phyloP scores from a whole-genome alignment of 2,113 vertebrate species.

The Cichladusa arquata region DNA sequence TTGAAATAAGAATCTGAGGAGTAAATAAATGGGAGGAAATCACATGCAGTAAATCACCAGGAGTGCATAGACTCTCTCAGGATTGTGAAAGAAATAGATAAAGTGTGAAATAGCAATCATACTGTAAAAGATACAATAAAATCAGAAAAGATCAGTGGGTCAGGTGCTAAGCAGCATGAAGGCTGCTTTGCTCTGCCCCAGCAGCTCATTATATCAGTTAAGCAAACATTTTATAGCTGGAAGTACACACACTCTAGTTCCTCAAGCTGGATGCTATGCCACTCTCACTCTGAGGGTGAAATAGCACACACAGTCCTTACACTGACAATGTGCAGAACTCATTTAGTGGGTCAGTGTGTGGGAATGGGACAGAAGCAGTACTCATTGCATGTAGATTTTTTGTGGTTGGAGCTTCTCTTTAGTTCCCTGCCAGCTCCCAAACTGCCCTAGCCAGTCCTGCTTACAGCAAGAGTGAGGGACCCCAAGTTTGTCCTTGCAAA shows the following conservation, averaged over 20 bases:
- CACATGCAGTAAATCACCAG: constrained; percentile 63
- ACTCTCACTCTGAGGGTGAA: background rate
- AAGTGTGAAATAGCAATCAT: constrained; percentile 73
- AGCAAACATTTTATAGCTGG: background rate
- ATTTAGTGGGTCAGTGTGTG: background rate
- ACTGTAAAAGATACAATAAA: constrained; percentile 57
- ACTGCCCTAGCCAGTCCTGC: background rate
- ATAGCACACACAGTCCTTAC: background rate
- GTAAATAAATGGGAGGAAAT: constrained; percentile 57
- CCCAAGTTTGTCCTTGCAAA: background rate
- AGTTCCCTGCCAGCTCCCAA: background rate
- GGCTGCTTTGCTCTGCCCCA: background rate
- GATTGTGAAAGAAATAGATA: constrained; percentile 67
- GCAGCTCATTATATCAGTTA: background rate
- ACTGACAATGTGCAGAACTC: background rate
- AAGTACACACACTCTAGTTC: background rate
- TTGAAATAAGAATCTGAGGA: background rate
- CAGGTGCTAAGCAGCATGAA: background rate
- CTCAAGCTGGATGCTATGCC: background rate
- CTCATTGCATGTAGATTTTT: background rate
- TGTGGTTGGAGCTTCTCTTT: rapidly evolving
- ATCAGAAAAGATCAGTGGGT: background rate
- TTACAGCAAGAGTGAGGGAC: background rate
- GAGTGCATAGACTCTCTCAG: constrained; percentile 40
- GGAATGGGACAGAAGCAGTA: background rate